Percentiles rank a stretch among this genome's conserved stretches.
Evolutionary conservation across 1,140 invertebrate genomes (phyloP).

Genomic region (Leptopilina clavipes): DNA sequence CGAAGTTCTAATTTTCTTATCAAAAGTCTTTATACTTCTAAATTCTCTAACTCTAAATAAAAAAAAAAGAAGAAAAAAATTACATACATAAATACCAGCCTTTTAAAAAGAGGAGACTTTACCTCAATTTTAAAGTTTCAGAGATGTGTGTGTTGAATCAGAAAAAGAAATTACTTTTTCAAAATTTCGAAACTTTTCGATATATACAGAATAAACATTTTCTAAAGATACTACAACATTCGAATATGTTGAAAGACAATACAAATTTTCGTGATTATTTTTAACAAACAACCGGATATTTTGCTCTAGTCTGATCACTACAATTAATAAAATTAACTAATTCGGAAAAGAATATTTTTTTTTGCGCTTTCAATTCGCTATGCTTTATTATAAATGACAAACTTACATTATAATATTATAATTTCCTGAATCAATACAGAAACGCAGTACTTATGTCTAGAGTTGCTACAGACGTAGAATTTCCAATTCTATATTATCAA

Average conservation of each 20-base stretch:
- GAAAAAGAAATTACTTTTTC: slow-evolving; percentile 3
- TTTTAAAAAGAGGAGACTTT: slow-evolving; percentile 14
- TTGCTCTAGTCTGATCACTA: slow-evolving; percentile 36
- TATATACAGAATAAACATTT: not conserved
- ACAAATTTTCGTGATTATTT: not conserved
- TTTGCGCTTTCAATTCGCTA: slow-evolving; percentile 58
- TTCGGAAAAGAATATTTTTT: slow-evolving; percentile 47
- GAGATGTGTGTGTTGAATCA: not conserved
- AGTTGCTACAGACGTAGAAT: slow-evolving; percentile 51
- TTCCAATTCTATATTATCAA: slow-evolving; percentile 32
- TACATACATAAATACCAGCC: not conserved
- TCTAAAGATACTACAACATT: not conserved
- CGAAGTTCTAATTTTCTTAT: not conserved
- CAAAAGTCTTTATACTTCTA: not conserved
- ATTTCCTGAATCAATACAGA: slow-evolving; percentile 68
- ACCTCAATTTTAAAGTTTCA: slow-evolving; percentile 4
- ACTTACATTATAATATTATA: slow-evolving; percentile 68
- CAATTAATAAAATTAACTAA: slow-evolving; percentile 38
- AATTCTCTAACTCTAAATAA: not conserved
- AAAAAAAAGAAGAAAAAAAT: slow-evolving; percentile 5
- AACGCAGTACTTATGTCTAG: slow-evolving; percentile 73
- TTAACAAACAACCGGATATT: not conserved
- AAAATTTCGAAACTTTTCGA: not conserved
- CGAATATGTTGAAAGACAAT: not conserved
- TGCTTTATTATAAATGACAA: slow-evolving; percentile 73